Conservation (phyloP, 64 coral and sea anemone species). For the Montipora capricornis region DNA sequence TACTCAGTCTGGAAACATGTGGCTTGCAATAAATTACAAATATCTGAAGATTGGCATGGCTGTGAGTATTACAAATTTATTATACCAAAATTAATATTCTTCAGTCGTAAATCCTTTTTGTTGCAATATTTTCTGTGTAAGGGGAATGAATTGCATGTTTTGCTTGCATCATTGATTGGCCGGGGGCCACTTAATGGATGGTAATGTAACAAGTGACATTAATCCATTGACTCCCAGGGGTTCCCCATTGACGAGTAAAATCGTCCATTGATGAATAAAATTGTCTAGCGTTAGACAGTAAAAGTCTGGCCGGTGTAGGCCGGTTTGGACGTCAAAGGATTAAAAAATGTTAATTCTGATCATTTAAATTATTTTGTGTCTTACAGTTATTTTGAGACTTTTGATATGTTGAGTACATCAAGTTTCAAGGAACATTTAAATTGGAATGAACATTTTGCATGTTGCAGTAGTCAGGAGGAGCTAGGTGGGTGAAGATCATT, state of each 20-base stretch:
- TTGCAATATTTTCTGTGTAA: background rate
- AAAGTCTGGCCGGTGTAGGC: no score
- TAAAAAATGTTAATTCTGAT: background rate
- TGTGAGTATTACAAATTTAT: constrained; percentile 66
- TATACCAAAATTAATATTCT: no score
- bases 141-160: no score
- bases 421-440: constrained; percentile 81
- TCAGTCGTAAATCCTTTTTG: background rate
- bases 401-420: constrained; percentile 93
- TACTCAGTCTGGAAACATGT: constrained; percentile 98
- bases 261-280: no score
- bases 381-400: constrained; percentile 96
- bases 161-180: no score
- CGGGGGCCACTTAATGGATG: no score
- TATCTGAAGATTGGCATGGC: constrained; percentile 97
- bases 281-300: no score
- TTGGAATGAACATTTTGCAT: constrained; percentile 74
- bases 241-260: no score
- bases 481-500: constrained; percentile 40
- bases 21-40: constrained; percentile 92
- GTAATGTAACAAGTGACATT: no score
- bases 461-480: constrained; percentile 72
- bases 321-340: background rate
- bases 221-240: no score
- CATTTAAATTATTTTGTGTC: background rate